phyloP scores from a whole-genome alignment of 2,888 invertebrate species.

The Ophion costatus region DNA sequence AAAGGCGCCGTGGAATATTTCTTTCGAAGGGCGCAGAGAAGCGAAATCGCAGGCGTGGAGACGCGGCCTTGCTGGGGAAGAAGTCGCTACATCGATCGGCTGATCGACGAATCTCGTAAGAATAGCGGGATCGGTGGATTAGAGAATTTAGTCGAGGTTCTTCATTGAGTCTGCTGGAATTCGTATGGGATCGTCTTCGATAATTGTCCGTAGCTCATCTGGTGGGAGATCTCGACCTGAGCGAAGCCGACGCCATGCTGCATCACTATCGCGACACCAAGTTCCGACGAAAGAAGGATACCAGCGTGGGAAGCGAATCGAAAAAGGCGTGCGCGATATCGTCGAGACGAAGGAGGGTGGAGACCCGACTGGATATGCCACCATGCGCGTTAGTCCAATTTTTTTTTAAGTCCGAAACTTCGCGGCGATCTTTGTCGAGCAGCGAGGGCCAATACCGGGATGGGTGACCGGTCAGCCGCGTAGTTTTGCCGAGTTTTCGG shows the following conservation, averaged over 20 bases:
- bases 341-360: conserved; percentile 63
- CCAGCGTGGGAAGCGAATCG: neutral
- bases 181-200: neutral
- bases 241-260: conserved; percentile 69
- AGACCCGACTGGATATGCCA: conserved; percentile 65
- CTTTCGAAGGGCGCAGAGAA: conserved; percentile 52
- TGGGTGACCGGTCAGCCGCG: no score
- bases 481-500: no score
- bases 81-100: conserved; percentile 68
- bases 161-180: neutral
- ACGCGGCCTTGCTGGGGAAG: conserved; percentile 70
- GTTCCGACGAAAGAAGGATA: conserved; percentile 41
- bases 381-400: conserved; percentile 64
- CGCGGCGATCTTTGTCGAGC: neutral
- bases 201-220: conserved; percentile 62
- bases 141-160: no score
- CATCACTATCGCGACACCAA: conserved; percentile 63
- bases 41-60: conserved; percentile 64
- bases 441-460: no score
- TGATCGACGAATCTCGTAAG: conserved; percentile 71
- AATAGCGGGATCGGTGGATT: neutral
- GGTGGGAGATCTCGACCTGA: conserved; percentile 66
- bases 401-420: neutral
- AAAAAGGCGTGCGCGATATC: conserved; percentile 55
- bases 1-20: neutral